Evolutionary conservation across 1,140 invertebrate genomes (phyloP).

Genomic region (Euura lappo): DNA sequence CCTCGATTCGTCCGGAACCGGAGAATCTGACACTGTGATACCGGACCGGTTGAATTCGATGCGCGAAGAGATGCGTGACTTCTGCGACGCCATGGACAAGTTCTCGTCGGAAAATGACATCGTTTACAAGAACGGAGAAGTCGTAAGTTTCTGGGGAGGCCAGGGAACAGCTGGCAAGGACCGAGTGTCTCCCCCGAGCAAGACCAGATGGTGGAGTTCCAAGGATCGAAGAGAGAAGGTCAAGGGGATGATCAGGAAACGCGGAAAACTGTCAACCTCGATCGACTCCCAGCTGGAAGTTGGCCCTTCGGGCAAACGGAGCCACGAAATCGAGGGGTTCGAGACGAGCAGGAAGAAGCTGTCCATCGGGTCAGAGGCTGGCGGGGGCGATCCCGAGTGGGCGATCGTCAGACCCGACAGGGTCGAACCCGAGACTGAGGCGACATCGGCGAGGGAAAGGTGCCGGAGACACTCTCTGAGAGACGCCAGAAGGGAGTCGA

Average conservation of each 20-base stretch:
- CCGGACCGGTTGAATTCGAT: not conserved
- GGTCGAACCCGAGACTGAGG: not conserved
- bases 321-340: not conserved
- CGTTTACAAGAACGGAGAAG: slow-evolving; percentile 33
- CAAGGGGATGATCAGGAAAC: not conserved
- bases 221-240: not conserved
- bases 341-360: not conserved
- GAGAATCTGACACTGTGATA: no score
- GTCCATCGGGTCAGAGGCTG: not conserved
- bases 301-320: not conserved
- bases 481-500: not conserved
- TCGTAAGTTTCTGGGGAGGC: slow-evolving; percentile 33
- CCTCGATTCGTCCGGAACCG: not conserved
- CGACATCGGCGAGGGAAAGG: not conserved
- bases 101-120: slow-evolving; percentile 39
- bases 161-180: not conserved
- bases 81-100: slow-evolving; percentile 31
- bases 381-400: not conserved
- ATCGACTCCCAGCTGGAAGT: not conserved
- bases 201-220: not conserved
- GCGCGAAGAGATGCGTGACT: slow-evolving; percentile 39
- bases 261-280: not conserved
- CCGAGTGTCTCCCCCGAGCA: not conserved
- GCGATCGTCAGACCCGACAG: not conserved
- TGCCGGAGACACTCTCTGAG: not conserved